phyloP scores from a whole-genome alignment of 2,797 vertebrate species.

The Malurus leucopterus region DNA sequence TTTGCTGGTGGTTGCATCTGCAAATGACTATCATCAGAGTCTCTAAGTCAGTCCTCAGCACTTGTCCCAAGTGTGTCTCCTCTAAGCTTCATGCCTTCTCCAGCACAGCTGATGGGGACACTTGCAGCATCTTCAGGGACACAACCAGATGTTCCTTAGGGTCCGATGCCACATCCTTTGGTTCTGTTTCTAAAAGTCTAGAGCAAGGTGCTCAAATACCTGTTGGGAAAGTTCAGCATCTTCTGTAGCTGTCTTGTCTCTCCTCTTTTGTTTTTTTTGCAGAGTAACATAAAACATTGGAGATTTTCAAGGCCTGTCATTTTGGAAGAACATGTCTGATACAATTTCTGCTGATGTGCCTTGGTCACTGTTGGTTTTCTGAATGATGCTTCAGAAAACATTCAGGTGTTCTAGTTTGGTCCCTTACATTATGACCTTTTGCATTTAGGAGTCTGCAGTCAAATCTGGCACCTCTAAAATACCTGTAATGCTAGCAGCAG shows the following conservation, averaged over 20 bases:
- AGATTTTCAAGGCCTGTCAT: background rate
- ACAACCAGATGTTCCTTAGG: background rate
- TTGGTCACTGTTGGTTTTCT: background rate
- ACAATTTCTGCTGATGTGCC: background rate
- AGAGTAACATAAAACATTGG: background rate
- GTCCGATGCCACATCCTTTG: background rate
- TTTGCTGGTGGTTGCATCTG: background rate
- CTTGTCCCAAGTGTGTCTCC: rapidly evolving
- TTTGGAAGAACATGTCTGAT: background rate
- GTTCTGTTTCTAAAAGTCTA: background rate
- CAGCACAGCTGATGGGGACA: no score
- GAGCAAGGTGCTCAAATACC: background rate
- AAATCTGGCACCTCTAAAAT: background rate
- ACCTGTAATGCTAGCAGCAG: background rate
- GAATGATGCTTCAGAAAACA: background rate
- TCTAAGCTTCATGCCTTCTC: background rate
- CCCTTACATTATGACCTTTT: background rate
- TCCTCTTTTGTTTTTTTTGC: background rate
- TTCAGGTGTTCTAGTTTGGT: background rate
- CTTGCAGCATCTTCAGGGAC: background rate
- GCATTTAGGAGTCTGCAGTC: background rate
- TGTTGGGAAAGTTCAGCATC: background rate
- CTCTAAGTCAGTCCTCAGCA: background rate
- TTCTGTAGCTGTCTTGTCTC: background rate
- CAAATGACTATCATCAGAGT: background rate